Evolutionary conservation across 2,888 invertebrate species (phyloP).

Genomic region (Endomychus coccineus): DNA sequence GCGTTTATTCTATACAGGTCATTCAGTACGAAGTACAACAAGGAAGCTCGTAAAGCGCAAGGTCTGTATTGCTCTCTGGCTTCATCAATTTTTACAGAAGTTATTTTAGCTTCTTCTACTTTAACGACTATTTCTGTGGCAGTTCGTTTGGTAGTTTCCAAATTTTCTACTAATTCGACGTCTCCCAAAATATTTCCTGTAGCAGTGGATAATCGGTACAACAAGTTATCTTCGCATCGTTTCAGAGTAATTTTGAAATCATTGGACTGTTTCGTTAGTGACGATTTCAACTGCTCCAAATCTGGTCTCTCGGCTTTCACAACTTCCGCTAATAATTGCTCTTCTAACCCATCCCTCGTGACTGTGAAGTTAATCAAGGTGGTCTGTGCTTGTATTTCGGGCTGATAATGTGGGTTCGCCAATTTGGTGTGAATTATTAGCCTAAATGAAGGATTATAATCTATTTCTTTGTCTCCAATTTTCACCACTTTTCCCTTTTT

Average conservation of each 20-base stretch:
- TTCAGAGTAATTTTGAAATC: constrained; percentile 91
- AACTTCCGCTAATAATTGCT: constrained; percentile 87
- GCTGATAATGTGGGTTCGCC: constrained; percentile 93
- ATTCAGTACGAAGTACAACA: constrained; percentile 88
- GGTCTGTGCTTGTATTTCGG: constrained; percentile 94
- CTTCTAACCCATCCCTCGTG: constrained; percentile 84
- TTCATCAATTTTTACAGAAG: constrained; percentile 81
- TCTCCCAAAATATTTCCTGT: constrained; percentile 89
- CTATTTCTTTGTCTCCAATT: constrained; percentile 90
- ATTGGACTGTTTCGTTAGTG: constrained; percentile 86
- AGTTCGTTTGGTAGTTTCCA: constrained; percentile 89
- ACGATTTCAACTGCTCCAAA: constrained; percentile 72
- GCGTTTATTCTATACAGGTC: constrained; percentile 88
- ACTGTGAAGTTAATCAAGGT: constrained; percentile 95
- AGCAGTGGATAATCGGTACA: constrained; percentile 80
- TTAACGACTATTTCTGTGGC: constrained; percentile 84
- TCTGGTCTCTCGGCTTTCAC: constrained; percentile 91
- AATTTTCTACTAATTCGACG: constrained; percentile 80
- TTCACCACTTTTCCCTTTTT: constrained; percentile 76
- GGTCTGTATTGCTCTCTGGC: constrained; percentile 82
- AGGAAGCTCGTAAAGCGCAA: constrained; percentile 78
- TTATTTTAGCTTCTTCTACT: constrained; percentile 79
- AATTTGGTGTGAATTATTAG: constrained; percentile 87
- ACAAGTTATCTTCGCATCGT: constrained; percentile 79
- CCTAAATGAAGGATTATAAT: constrained; percentile 74